Evolutionary conservation across 2,888 invertebrate genomes (phyloP), one percentile per base, ranked within the genome.

Genomic region (Spodoptera littoralis): DNA sequence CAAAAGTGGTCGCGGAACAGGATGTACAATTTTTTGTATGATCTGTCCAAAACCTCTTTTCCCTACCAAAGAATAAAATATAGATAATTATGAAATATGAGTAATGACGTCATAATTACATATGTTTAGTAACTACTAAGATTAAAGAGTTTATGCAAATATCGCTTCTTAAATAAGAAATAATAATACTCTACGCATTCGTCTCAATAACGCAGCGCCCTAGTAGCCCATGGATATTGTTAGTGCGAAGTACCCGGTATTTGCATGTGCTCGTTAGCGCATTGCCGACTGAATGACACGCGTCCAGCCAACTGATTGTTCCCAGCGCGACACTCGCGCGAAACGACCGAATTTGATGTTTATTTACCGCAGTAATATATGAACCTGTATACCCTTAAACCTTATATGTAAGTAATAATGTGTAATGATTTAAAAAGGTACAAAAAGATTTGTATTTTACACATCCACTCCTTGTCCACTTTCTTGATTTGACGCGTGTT

Each of bases 181-280:
- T 11, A 18, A 30, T 43, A 36, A 11, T 43, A 52, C 43, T 12
- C 11, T 22, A 49, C 54, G 66, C 49, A 81, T 86, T 89, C 86
- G 80, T 58, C 84, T 75, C 74, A 77, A 66, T 61, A 51, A 84
- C 71, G 60, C 79, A 54, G 84, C 73, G 75, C 77, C 43, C 76
- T 70, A 64, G 66, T 81, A 80, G 74, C 70, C 81, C 84, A 79
- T 78, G 88, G 86, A 90, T 89, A 92, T 93, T 92, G 93, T 93
- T 92, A 92, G 90, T 82, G 82, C 82, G 73, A 83, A 83, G 81
- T 83, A 76, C 80, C 71, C 64, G 77, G 81, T 86, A 94, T 94
- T 94, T 94, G 94, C 94, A 94, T 94, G 90, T 84, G 90, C 94
- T 94, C 91, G 94, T 94, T 94, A 94, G 92, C 89, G 93, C 93